Evolutionary conservation across 1,140 invertebrate species (phyloP).

Genomic region (Tetranychus urticae): DNA sequence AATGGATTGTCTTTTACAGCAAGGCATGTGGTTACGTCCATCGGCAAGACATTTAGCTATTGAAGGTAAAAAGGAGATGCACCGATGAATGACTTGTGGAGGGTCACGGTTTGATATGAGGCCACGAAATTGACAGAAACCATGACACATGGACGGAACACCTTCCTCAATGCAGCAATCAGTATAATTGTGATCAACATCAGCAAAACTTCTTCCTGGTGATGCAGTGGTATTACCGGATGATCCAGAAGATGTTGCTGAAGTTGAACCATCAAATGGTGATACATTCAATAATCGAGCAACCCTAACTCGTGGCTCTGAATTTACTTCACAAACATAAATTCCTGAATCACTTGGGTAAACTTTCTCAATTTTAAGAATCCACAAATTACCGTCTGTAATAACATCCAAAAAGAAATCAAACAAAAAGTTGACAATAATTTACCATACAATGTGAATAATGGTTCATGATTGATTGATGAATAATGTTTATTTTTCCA

Average conservation of each 20-base stretch:
- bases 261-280: slow-evolving; percentile 1
- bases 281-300: slow-evolving; percentile 39
- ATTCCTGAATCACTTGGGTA: slow-evolving; percentile 41
- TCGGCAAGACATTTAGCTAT: slow-evolving; percentile 44
- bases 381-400: slow-evolving; percentile 51
- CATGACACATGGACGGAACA: slow-evolving; percentile 38
- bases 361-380: slow-evolving; percentile 43
- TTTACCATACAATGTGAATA: too few species aligned
- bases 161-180: slow-evolving; percentile 42
- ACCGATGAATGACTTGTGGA: slow-evolving; percentile 41
- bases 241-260: slow-evolving; percentile 3
- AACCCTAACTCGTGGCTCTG: slow-evolving; percentile 42
- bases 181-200: slow-evolving; percentile 9
- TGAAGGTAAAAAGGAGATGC: slow-evolving; percentile 43
- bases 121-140: slow-evolving; percentile 52
- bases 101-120: slow-evolving; percentile 47
- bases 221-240: slow-evolving; percentile 7
- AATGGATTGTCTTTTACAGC: slow-evolving; percentile 47
- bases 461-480: too few species aligned
- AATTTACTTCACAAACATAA: slow-evolving; percentile 58
- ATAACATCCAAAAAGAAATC: background rate
- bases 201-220: background rate
- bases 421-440: too few species aligned
- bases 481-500: too few species aligned
- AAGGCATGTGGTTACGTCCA: slow-evolving; percentile 54